phyloP scores from a whole-genome alignment of 2,888 invertebrate genomes.

The Cactoblastis cactorum region DNA sequence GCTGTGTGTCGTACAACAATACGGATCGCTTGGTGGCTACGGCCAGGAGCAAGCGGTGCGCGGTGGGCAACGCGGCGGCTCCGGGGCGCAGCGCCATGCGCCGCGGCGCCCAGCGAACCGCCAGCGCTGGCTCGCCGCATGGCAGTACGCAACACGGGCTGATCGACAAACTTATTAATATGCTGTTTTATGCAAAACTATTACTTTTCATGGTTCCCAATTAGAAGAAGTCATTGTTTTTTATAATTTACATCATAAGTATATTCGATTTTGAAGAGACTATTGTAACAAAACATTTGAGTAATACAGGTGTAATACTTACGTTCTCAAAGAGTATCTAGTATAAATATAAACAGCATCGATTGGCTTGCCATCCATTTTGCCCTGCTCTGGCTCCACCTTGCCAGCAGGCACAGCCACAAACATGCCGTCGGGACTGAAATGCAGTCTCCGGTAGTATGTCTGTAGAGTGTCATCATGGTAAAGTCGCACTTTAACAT shows the following conservation, averaged over 20 bases:
- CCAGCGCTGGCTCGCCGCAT: slow-evolving; percentile 89
- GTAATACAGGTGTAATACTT: no score
- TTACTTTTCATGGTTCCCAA: no score
- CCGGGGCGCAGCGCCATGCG: slow-evolving; percentile 79
- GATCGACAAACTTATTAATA: slow-evolving; percentile 21
- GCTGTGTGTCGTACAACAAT: slow-evolving; percentile 69
- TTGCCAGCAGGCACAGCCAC: slow-evolving; percentile 95
- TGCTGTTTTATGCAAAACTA: no score
- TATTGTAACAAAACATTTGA: no score
- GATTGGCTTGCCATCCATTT: slow-evolving; percentile 77
- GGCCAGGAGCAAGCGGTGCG: slow-evolving; percentile 93
- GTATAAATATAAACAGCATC: slow-evolving; percentile 80
- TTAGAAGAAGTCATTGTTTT: no score
- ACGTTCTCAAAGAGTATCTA: slow-evolving; percentile 81
- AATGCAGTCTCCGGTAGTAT: slow-evolving; percentile 93
- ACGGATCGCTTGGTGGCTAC: slow-evolving; percentile 93
- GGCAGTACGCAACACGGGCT: slow-evolving; percentile 90
- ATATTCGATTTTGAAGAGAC: no score
- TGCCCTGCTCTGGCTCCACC: slow-evolving; percentile 83
- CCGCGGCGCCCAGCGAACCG: slow-evolving; percentile 89
- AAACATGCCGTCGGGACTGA: slow-evolving; percentile 94
- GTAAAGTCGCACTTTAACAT: slow-evolving; percentile 84
- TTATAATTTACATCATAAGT: no score
- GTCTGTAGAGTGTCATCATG: slow-evolving; percentile 96
- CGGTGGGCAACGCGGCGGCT: no score